phyloP scores from a whole-genome alignment of 1,140 invertebrate species.

The Zaprionus lachaisei region DNA sequence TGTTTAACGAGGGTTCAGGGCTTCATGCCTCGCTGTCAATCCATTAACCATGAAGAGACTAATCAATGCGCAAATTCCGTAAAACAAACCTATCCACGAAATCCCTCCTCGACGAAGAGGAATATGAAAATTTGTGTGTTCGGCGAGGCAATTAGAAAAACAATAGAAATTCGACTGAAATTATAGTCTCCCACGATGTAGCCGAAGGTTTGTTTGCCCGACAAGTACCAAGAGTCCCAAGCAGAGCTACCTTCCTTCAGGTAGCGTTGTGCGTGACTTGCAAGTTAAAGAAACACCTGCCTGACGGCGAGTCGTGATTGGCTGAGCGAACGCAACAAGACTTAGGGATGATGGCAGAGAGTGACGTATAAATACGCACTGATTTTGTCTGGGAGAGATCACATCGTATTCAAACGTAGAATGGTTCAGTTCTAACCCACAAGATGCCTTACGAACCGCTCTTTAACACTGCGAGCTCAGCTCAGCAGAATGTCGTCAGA shows the following conservation, averaged over 20 bases:
- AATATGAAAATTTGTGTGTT: constrained; percentile 47
- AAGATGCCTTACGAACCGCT: constrained; percentile 59
- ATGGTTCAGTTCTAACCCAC: constrained; percentile 30
- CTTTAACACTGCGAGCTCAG: constrained; percentile 28
- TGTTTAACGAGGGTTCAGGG: constrained; percentile 78
- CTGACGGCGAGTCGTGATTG: constrained; percentile 51
- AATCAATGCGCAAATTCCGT: constrained; percentile 63
- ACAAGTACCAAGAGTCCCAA: constrained; percentile 9
- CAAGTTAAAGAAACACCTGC: constrained; percentile 61
- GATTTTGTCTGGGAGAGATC: constrained; percentile 42
- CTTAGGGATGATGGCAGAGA: constrained; percentile 52
- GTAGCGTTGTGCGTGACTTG: constrained; percentile 48
- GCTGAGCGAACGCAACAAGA: constrained; percentile 1
- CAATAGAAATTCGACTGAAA: constrained; percentile 61
- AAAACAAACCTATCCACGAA: constrained; percentile 51
- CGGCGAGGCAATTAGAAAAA: constrained; percentile 37
- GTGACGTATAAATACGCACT: constrained; percentile 51
- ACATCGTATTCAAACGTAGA: constrained; percentile 41
- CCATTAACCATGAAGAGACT: constrained; percentile 68
- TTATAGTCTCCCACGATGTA: constrained; percentile 69
- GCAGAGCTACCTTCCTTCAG: background rate
- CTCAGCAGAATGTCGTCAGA: constrained; percentile 2
- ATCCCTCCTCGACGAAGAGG: constrained; percentile 45
- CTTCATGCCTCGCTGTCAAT: constrained; percentile 56
- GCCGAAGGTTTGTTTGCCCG: constrained; percentile 46